These are phyloP conservation scores for Leptopilina clavipes DNA, from an alignment of 1,140 invertebrate genomes.

Conservation along the genomic window DNA sequence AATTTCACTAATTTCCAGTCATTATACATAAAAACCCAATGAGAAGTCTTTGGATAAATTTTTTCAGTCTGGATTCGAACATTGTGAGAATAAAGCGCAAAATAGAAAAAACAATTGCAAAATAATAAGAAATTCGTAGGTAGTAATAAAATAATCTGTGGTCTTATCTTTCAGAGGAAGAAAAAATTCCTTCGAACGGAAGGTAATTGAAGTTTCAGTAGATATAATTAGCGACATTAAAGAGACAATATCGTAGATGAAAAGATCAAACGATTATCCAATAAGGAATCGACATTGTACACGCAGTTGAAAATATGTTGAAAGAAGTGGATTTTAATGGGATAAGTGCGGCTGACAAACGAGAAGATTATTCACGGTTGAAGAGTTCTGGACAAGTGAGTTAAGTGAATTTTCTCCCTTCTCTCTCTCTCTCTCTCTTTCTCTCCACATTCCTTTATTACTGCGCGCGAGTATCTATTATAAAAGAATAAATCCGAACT, in stretches of 20 bases:
- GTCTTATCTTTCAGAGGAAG: neutral
- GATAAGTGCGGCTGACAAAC: slow-evolving; percentile 64
- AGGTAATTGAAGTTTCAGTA: neutral
- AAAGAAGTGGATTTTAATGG: slow-evolving; percentile 49
- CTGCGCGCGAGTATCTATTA: slow-evolving; percentile 51
- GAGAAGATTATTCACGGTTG: slow-evolving; percentile 62
- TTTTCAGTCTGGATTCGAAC: too few species aligned
- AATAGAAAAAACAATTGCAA: too few species aligned
- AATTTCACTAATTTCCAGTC: too few species aligned
- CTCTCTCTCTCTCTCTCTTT: slow-evolving; percentile 38
- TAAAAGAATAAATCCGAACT: slow-evolving; percentile 52
- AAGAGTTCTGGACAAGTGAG: slow-evolving; percentile 49
- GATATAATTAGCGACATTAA: neutral
- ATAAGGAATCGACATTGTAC: neutral
- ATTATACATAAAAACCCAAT: too few species aligned
- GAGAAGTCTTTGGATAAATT: too few species aligned
- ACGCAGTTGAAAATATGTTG: slow-evolving; percentile 13
- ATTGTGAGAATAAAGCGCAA: too few species aligned
- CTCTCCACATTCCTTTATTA: slow-evolving; percentile 48
- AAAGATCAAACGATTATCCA: slow-evolving; percentile 9
- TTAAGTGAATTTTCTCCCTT: slow-evolving; percentile 36
- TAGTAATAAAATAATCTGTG: too few species aligned
- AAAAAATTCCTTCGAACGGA: neutral
- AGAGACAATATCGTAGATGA: neutral
- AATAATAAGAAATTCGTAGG: too few species aligned